A percentile compares a stretch with the other conserved stretches of the same genome.
These are phyloP conservation scores for Garrulus glandarius DNA, from an alignment of 2,797 vertebrate species.

Conservation along the genomic window DNA sequence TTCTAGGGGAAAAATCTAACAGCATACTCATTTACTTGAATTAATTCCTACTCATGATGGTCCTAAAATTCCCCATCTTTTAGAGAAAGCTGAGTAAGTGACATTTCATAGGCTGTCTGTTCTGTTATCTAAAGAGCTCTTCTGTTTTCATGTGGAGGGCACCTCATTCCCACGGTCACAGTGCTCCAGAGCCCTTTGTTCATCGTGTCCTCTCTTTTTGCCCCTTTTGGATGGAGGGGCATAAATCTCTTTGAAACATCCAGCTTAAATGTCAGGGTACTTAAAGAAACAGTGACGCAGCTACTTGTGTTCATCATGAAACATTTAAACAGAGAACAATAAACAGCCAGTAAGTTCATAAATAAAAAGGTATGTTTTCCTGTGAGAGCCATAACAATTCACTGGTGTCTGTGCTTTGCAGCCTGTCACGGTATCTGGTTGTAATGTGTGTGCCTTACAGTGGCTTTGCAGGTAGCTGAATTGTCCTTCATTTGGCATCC, in stretches of 20 bases:
- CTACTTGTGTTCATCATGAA: background rate
- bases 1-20: background rate
- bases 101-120: background rate
- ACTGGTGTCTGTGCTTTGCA: background rate
- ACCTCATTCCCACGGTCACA: background rate
- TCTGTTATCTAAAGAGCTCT: background rate
- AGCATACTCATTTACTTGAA: background rate
- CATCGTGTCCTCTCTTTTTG: background rate
- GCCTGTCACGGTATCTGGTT: background rate
- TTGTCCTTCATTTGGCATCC: background rate
- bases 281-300: background rate
- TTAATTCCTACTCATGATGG: background rate
- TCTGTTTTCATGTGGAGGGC: background rate
- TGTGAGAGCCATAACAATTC: background rate
- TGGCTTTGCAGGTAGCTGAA: background rate
- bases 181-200: background rate
- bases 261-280: background rate
- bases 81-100: background rate
- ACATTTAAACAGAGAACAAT: background rate
- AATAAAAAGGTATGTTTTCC: background rate
- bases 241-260: conserved; percentile 15
- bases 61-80: background rate
- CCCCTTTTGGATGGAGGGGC: background rate
- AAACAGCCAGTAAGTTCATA: background rate
- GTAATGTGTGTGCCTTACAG: background rate